phyloP scores from a whole-genome alignment of 2,797 vertebrate genomes.

The Dipus sagitta region DNA sequence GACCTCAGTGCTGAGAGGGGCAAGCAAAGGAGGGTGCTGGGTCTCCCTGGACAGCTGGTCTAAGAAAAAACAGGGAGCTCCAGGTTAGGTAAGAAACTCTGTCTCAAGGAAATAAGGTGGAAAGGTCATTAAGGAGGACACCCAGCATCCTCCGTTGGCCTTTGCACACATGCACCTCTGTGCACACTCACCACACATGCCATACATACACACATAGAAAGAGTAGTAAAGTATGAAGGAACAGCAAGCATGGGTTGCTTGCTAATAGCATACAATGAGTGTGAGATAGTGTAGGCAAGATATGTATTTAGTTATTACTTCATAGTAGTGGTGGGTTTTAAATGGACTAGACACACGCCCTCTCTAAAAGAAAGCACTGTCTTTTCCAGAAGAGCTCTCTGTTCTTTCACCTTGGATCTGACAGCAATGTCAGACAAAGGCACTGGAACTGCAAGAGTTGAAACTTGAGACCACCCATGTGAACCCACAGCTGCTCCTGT shows the following conservation, averaged over 20 bases:
- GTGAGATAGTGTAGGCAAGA: neutral
- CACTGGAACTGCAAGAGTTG: neutral
- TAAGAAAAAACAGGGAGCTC: too few species aligned
- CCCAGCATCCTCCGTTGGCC: too few species aligned
- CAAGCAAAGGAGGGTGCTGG: too few species aligned
- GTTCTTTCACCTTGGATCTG: neutral
- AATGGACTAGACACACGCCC: neutral
- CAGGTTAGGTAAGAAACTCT: too few species aligned
- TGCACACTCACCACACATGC: too few species aligned
- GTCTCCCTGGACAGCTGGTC: too few species aligned
- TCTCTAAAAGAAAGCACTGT: neutral
- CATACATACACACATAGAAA: neutral
- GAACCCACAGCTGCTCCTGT: too few species aligned
- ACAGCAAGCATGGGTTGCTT: neutral
- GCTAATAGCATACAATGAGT: neutral
- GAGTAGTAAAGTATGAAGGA: slow-evolving; percentile 36
- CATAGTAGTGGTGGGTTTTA: neutral
- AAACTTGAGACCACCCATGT: neutral
- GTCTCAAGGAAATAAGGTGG: too few species aligned
- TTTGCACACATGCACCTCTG: too few species aligned
- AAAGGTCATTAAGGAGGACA: too few species aligned
- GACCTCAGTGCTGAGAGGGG: too few species aligned
- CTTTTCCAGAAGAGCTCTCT: neutral
- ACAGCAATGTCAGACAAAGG: neutral
- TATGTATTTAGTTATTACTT: neutral